A percentile compares a stretch with the other conserved stretches of the same genome.
Conservation (phyloP, 2,888 invertebrate genomes). For the Lamellibrachia satsuma region DNA sequence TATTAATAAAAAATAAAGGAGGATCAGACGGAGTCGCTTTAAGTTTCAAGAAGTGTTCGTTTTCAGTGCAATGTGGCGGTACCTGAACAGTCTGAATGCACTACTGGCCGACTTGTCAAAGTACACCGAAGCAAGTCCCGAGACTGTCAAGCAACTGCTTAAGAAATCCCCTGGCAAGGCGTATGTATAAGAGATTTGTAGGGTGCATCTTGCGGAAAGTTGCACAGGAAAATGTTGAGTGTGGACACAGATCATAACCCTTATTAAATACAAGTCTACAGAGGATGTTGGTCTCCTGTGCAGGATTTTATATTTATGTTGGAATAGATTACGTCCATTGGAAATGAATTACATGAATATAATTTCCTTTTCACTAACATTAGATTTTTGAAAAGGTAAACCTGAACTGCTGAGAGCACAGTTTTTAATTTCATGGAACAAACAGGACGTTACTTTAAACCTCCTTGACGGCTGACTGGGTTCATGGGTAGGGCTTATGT, state of each 20-base stretch:
- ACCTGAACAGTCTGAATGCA: slow-evolving; percentile 49
- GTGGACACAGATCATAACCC: neutral
- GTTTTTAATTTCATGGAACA: neutral
- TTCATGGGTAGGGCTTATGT: neutral
- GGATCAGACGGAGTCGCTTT: neutral
- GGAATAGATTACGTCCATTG: neutral
- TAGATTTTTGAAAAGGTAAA: neutral
- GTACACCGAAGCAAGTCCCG: slow-evolving; percentile 46
- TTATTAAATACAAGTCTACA: neutral
- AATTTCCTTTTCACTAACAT: neutral
- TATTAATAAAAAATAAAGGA: no score
- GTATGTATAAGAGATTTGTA: slow-evolving; percentile 41
- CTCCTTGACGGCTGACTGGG: neutral
- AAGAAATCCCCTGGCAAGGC: slow-evolving; percentile 56
- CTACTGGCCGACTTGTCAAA: slow-evolving; percentile 48
- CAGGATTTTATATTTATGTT: neutral
- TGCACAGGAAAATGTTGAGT: neutral
- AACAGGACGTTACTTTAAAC: neutral
- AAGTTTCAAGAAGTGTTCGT: neutral
- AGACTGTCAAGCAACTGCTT: slow-evolving; percentile 54
- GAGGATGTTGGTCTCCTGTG: neutral
- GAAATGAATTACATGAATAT: neutral
- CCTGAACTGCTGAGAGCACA: neutral
- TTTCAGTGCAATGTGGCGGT: slow-evolving; percentile 57
- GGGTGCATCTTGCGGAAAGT: neutral